Conservation (phyloP, 2,113 vertebrate species). For the Epinephelus moara region DNA sequence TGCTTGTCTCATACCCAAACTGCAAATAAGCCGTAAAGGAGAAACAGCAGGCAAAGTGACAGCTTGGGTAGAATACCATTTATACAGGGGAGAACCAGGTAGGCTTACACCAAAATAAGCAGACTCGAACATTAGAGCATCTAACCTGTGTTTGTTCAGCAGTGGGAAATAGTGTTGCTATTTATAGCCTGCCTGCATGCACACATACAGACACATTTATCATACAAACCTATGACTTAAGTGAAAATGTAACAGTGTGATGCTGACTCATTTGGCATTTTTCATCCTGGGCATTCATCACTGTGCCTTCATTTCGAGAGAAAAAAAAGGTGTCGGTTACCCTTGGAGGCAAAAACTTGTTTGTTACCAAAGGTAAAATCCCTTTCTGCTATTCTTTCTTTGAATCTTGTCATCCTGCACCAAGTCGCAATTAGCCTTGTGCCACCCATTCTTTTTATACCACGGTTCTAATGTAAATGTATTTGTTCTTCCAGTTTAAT, state of each 20-base stretch:
- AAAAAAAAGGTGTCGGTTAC: too few species aligned
- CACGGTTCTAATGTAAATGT: too few species aligned
- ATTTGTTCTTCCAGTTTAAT: too few species aligned
- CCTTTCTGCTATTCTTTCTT: too few species aligned
- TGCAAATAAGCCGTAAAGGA: constrained; percentile 1
- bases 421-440: too few species aligned
- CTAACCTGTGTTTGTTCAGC: background rate
- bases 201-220: background rate
- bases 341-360: too few species aligned
- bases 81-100: background rate
- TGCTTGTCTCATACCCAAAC: background rate
- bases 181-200: background rate
- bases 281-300: background rate
- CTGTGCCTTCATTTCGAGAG: background rate
- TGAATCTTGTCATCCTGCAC: too few species aligned
- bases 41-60: constrained; percentile 13
- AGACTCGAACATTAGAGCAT: background rate
- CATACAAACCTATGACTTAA: background rate
- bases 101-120: background rate
- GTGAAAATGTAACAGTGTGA: background rate
- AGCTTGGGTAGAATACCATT: constrained; percentile 5
- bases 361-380: too few species aligned
- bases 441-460: too few species aligned
- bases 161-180: background rate
- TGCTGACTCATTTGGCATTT: background rate